A percentile compares a stretch with the other conserved stretches of the same genome.
Evolutionary conservation across 2,888 invertebrate genomes (phyloP).

Genomic region (Caradrina kadenii): DNA sequence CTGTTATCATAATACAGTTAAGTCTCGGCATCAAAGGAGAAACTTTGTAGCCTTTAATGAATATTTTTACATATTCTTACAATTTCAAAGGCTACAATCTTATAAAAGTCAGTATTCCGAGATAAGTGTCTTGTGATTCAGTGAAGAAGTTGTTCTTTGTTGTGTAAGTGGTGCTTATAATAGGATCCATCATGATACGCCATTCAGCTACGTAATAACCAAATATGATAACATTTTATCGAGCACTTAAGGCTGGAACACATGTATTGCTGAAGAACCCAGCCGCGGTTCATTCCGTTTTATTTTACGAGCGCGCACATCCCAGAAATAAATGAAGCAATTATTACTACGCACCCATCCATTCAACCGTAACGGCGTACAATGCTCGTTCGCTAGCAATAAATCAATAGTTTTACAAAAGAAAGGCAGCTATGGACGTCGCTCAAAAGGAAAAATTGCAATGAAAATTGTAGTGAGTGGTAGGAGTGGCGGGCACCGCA

Average conservation of each 20-base stretch:
- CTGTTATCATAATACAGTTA: constrained; percentile 37
- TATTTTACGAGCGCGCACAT: constrained; percentile 72
- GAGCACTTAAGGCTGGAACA: constrained; percentile 35
- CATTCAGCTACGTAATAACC: constrained; percentile 11
- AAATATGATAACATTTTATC: constrained; percentile 28
- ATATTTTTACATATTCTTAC: constrained; percentile 55
- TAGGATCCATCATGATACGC: constrained; percentile 14
- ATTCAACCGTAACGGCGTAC: constrained; percentile 42
- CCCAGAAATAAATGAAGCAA: constrained; percentile 78
- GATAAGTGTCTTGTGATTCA: constrained; percentile 5
- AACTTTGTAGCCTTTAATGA: constrained; percentile 54
- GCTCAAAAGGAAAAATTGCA: constrained; percentile 61
- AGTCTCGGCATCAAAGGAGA: constrained; percentile 26
- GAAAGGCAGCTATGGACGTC: constrained; percentile 63
- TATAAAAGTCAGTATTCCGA: constrained; percentile 17
- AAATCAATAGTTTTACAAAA: constrained; percentile 29
- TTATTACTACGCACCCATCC: constrained; percentile 67
- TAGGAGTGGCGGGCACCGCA: constrained; percentile 76
- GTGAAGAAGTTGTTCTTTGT: constrained; percentile 24
- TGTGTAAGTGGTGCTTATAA: constrained; percentile 1
- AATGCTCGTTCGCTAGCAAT: constrained; percentile 50
- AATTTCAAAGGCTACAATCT: constrained; percentile 22
- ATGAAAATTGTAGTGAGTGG: constrained; percentile 64
- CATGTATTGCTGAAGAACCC: constrained; percentile 26
- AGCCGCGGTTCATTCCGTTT: constrained; percentile 70